Evolutionary conservation across 2,888 invertebrate genomes (phyloP).

Genomic region (Spialia ferax): DNA sequence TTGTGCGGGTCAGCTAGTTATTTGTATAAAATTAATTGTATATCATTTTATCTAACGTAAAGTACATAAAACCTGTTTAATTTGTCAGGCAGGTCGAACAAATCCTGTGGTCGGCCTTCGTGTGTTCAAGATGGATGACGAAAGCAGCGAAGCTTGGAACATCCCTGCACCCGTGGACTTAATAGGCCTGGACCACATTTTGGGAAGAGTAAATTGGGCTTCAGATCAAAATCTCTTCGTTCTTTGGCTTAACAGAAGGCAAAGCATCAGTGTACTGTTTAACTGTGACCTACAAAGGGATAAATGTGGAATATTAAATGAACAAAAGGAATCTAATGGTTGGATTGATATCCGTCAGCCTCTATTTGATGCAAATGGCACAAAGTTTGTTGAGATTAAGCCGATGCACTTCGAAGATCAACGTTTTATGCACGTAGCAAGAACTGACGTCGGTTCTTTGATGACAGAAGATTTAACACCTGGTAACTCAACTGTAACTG

Average conservation of each 20-base stretch:
- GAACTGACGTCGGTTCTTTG: slow-evolving; percentile 64
- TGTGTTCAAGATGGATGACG: slow-evolving; percentile 83
- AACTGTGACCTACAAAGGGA: slow-evolving; percentile 83
- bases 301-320: slow-evolving; percentile 71
- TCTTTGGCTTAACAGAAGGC: slow-evolving; percentile 95
- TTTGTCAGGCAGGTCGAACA: slow-evolving; percentile 88
- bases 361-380: slow-evolving; percentile 77
- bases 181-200: slow-evolving; percentile 88
- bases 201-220: slow-evolving; percentile 92
- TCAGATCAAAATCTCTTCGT: slow-evolving; percentile 89
- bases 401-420: slow-evolving; percentile 65
- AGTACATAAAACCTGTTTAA: slow-evolving; percentile 40
- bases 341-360: slow-evolving; percentile 90
- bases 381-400: slow-evolving; percentile 75
- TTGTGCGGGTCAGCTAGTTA: too few relatives aligned
- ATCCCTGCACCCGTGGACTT: slow-evolving; percentile 84
- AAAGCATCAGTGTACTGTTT: slow-evolving; percentile 89
- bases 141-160: slow-evolving; percentile 61
- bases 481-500: slow-evolving; percentile 87
- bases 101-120: slow-evolving; percentile 91
- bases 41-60: not conserved
- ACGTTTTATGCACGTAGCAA: slow-evolving; percentile 78
- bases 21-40: too few relatives aligned
- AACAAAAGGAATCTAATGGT: slow-evolving; percentile 87
- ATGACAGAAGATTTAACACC: slow-evolving; percentile 78